Conservation (phyloP, 2,888 invertebrate species). For the Formica aserva region DNA sequence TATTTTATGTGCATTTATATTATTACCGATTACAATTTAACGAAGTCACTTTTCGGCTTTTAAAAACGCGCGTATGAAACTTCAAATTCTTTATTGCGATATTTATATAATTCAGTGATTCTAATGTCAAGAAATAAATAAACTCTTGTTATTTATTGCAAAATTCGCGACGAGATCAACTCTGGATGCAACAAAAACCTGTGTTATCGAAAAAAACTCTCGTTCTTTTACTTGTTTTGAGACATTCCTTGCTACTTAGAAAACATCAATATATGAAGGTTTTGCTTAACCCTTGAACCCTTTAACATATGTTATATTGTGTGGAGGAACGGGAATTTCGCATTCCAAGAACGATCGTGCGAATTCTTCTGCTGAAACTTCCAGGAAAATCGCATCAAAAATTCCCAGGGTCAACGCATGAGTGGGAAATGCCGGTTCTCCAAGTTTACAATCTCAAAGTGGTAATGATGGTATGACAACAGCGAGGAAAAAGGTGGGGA, state of each 20-base stretch:
- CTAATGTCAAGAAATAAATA: background rate
- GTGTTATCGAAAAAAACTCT: background rate
- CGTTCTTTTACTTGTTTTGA: background rate
- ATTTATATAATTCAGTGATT: background rate
- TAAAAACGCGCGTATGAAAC: background rate
- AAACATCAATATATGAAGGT: background rate
- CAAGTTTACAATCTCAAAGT: conserved; percentile 6
- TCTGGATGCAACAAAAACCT: background rate
- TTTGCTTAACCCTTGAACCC: background rate
- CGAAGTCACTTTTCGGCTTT: background rate
- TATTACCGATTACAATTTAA: background rate
- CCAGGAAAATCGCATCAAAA: conserved; percentile 44
- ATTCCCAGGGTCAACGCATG: conserved; percentile 1
- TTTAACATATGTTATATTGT: background rate
- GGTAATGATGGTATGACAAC: conserved; percentile 15
- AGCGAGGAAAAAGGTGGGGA: conserved; percentile 51
- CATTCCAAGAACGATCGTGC: background rate
- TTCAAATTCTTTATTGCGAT: background rate
- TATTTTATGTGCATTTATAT: background rate
- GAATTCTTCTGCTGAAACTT: conserved; percentile 20
- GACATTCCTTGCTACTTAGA: background rate
- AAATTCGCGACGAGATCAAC: background rate
- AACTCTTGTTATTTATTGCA: background rate
- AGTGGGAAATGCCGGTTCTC: conserved; percentile 65
- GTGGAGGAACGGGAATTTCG: conserved; percentile 5